Conservation (phyloP, 2,113 vertebrate genomes). For the Cheilinus undulatus region DNA sequence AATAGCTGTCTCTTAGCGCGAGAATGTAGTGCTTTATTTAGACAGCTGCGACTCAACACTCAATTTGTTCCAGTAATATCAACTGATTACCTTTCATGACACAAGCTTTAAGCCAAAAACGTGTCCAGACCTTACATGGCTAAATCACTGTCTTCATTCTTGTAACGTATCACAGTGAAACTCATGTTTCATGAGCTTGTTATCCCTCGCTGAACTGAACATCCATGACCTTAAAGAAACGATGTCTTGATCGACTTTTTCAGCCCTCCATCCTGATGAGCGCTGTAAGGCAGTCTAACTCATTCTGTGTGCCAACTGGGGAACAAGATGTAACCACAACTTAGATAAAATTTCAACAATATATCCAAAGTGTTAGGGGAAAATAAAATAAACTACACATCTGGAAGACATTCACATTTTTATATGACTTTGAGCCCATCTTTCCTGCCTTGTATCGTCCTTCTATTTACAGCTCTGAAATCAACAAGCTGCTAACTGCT, state of each 20-base stretch:
- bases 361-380: no score
- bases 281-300: not conserved
- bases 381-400: no score
- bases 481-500: no score
- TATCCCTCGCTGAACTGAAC: conserved; percentile 19
- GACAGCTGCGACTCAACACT: conserved; percentile 48
- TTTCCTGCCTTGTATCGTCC: no score
- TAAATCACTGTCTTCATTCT: conserved; percentile 26
- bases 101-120: conserved; percentile 12
- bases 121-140: conserved; percentile 23
- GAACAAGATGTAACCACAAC: not conserved
- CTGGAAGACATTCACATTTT: no score
- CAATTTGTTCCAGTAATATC: conserved; percentile 50
- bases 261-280: not conserved
- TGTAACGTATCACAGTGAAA: conserved; percentile 17
- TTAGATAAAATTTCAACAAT: no score
- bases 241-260: conserved; percentile 23
- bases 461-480: no score
- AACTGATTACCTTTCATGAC: conserved; percentile 31
- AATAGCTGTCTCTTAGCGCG: conserved; percentile 6
- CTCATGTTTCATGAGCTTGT: conserved; percentile 25
- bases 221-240: conserved; percentile 27
- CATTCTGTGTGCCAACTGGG: not conserved
- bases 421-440: no score
- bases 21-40: conserved; percentile 22